Conservation (phyloP, 2,113 vertebrate species). For the Mobula hypostoma region DNA sequence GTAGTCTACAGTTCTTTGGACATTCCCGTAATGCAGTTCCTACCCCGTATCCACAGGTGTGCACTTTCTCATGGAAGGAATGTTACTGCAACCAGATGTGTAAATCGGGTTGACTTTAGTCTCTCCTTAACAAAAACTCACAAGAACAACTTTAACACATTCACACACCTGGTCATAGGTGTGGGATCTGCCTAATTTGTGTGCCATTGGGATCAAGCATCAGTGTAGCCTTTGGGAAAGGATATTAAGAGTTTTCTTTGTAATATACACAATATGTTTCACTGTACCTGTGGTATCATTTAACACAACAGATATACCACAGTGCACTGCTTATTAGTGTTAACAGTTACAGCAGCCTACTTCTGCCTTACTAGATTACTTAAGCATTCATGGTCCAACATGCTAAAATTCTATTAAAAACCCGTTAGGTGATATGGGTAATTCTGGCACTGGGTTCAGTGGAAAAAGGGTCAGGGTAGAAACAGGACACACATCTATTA, state of each 20-base stretch:
- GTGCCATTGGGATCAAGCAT: background rate
- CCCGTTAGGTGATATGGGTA: background rate
- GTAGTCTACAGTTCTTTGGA: background rate
- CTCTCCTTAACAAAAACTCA: background rate
- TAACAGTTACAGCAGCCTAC: background rate
- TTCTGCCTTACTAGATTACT: background rate
- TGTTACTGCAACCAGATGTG: background rate
- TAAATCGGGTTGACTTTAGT: background rate
- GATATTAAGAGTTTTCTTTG: background rate
- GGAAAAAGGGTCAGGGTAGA: no score
- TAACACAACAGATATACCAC: no score
- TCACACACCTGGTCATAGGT: background rate
- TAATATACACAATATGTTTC: background rate
- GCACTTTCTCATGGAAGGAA: background rate
- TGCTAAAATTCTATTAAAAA: background rate
- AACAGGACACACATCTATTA: no score
- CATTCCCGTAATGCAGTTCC: background rate
- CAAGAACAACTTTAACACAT: background rate
- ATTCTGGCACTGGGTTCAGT: background rate
- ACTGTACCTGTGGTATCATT: background rate
- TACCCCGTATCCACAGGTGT: background rate
- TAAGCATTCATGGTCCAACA: background rate
- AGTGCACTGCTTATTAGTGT: background rate
- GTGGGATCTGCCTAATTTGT: background rate
- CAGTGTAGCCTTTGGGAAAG: background rate